Percentiles rank a stretch among this genome's conserved stretches.
Conservation (phyloP, 2,113 vertebrate species). For the Podarcis muralis region DNA sequence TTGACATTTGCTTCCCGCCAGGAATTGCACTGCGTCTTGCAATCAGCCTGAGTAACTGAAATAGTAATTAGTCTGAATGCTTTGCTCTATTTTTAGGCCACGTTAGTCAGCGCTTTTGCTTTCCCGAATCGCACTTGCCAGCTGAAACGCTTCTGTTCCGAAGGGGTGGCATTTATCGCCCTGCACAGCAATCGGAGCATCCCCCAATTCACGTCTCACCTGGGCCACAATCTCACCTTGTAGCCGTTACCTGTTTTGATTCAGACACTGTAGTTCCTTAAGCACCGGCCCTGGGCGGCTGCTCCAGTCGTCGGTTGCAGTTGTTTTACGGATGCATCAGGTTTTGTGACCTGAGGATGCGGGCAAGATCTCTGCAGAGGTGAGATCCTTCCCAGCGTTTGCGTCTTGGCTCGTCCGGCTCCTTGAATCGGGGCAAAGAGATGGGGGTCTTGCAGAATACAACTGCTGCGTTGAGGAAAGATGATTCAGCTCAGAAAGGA, state of each 20-base stretch:
- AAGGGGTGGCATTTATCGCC: not conserved
- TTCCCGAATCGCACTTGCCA: slow-evolving; percentile 19
- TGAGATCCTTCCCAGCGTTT: not conserved
- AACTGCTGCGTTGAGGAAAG: not conserved
- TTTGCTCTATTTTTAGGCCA: slow-evolving; percentile 65
- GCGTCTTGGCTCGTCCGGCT: too few relatives aligned
- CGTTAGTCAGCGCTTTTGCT: slow-evolving; percentile 59
- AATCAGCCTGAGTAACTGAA: slow-evolving; percentile 33
- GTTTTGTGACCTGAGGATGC: too few relatives aligned
- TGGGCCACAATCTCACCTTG: not conserved
- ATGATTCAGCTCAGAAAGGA: not conserved
- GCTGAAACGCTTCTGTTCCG: not conserved
- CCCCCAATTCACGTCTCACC: not conserved
- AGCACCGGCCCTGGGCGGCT: not conserved
- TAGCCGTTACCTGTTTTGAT: not conserved
- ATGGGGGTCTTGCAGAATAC: not conserved
- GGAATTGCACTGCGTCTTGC: slow-evolving; percentile 27
- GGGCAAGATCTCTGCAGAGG: not conserved
- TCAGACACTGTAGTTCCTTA: too few relatives aligned
- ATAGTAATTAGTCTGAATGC: slow-evolving; percentile 51
- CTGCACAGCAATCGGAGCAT: too few relatives aligned
- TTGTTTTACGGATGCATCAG: too few relatives aligned
- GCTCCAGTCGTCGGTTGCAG: too few relatives aligned
- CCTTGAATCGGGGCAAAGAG: not conserved
- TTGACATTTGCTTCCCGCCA: slow-evolving; percentile 1